phyloP scores from a whole-genome alignment of 1,140 invertebrate species.

The Diachasmimorpha longicaudata region DNA sequence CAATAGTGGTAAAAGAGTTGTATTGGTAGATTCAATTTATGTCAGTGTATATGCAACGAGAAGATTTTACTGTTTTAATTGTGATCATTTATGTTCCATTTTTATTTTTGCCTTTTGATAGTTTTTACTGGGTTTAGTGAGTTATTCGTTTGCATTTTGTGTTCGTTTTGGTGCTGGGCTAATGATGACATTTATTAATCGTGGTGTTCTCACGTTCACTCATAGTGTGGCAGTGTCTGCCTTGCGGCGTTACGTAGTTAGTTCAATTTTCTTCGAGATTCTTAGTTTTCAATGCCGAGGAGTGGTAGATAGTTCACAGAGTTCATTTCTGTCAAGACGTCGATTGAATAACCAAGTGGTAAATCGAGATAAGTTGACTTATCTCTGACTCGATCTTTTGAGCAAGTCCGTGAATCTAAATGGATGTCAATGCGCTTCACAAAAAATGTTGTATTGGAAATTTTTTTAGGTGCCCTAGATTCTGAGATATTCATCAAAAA shows the following conservation, averaged over 20 bases:
- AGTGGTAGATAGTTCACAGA: neutral
- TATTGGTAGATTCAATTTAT: neutral
- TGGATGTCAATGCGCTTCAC: no score
- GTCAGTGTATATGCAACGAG: neutral
- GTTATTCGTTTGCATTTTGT: conserved; percentile 9
- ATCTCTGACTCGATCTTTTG: no score
- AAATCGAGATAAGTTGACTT: no score
- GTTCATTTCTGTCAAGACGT: neutral
- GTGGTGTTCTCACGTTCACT: conserved; percentile 38
- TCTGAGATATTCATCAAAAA: no score
- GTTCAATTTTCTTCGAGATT: conserved; percentile 1
- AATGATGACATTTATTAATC: conserved; percentile 15
- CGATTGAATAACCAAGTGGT: no score
- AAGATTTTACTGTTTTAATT: neutral
- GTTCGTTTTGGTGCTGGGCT: conserved; percentile 11
- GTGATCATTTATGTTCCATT: neutral
- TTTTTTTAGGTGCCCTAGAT: no score
- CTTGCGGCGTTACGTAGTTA: conserved; percentile 50
- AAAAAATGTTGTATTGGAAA: no score
- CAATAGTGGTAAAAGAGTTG: conserved; percentile 12
- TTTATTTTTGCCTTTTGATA: neutral
- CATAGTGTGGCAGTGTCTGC: conserved; percentile 57
- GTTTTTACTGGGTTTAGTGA: neutral
- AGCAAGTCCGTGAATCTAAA: no score
- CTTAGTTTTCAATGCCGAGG: conserved; percentile 19